Base-by-base conservation (phyloP, 2,888 invertebrate genomes). In the Epinotia ramella region DNA sequence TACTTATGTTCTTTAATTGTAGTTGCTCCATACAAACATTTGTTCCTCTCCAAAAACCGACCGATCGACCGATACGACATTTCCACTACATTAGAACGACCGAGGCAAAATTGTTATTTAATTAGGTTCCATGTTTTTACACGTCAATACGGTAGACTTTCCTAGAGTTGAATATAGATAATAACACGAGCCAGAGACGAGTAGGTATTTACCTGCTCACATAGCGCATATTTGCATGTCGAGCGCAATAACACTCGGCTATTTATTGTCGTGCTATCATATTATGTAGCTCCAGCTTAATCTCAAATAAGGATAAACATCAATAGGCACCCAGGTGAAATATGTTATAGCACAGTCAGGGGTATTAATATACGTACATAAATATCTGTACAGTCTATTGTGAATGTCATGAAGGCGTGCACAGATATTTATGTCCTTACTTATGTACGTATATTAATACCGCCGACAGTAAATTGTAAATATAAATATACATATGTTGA, bases 161-260 rank as follows among this genome's bases (percentile, higher is more conserved):
- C 18, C 49, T 3, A 64, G 20, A 64, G 6, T n/a, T 63, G 12
- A 49, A 64, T 16, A 16, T 64, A 20, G 16, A 33, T 9, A 62
- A 33, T 62, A 24, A 24, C 28, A 62, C 33, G 9, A 33, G 20
- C 24, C 24, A 13, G 65, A 46, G 20, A 24, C 46, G 46, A 65
- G 7, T 46, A 16, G 63, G 20, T 64, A 28, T 28, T 16, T 60
- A 64, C 7, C 12, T 64, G 46, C 46, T 44, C 20, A 9, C 18
- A 44, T 59, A 44, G n/a, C 59, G n/a, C 40, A 16, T 44, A 68
- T 40, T 11, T 40, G 20, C 18, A 20, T 57, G 67, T 57, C 18
- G 13, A 18, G 20, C 3, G 16, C 57, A 57, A 68, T 68, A 68
- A 68, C 67, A 68, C 57, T 57, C 67, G 67, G 67, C 56, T 13